Evolutionary conservation across 2,797 vertebrate species (phyloP).

Genomic region (Megaceryle alcyon): DNA sequence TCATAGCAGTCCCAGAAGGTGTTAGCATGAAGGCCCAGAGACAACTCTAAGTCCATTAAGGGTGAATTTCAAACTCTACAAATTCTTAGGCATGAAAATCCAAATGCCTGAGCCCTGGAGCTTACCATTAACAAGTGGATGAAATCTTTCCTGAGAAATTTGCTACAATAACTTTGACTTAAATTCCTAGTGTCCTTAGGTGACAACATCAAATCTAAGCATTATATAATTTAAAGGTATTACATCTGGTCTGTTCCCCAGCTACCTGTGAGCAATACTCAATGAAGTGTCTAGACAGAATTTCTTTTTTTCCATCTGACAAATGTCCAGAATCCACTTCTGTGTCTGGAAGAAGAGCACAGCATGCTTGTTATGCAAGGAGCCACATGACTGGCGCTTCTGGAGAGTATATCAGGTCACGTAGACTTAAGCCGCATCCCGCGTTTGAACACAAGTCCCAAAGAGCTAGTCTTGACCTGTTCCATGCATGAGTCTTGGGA

Average conservation of each 20-base stretch:
- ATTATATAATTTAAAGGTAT: not conserved
- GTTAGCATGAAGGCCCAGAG: not conserved
- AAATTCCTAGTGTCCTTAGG: not conserved
- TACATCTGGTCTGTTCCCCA: not conserved
- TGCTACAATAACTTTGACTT: not conserved
- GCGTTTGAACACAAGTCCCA: not conserved
- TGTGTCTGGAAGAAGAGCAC: not conserved
- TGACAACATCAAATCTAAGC: not conserved
- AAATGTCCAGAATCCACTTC: not conserved
- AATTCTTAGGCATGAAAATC: not conserved
- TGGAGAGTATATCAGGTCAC: not conserved
- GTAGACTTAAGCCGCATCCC: rapidly evolving
- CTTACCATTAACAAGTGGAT: not conserved
- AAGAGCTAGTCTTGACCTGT: not conserved
- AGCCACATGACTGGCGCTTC: rapidly evolving
- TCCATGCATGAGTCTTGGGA: not conserved
- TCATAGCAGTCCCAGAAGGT: not conserved
- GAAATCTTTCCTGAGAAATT: not conserved
- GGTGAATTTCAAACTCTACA: not conserved
- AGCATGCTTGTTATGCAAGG: not conserved
- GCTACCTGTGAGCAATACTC: not conserved
- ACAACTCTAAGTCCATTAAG: not conserved
- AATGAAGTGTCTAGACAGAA: not conserved
- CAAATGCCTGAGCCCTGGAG: not conserved
- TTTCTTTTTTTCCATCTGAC: not conserved